Base-by-base conservation (phyloP, 1,140 invertebrate genomes). In the Drosophila jambulina region DNA sequence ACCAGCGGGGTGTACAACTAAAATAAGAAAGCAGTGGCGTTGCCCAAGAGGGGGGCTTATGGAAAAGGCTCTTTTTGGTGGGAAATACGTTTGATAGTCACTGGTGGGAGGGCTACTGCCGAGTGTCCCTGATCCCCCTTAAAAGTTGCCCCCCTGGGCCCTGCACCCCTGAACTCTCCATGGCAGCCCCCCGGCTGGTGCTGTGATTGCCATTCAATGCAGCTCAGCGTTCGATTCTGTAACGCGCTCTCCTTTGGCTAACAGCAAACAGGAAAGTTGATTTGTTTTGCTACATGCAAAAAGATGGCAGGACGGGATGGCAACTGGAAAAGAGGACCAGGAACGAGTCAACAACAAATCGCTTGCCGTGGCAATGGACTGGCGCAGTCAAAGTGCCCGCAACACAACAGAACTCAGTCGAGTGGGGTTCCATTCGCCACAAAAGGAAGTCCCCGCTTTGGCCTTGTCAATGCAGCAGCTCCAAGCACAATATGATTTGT, bases 281-380 rank as follows among this genome's bases (percentile, higher is more conserved):
- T 86, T 86, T 83, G 76, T 88, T 86, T 88, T 80, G 84, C 76
- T 72, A 77, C 75, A 86, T 86, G 75, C 75, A 86, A 86, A 80
- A 78, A 77, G 78, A 75, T 75, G 68, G 68, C 72, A 74, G 21
- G 61, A 59, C n/a, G 27, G 25, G 21, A 38, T n/a, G 40, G 21
- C 40, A 60, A 34, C 43, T n/a, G 29, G 21, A 49, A n/a, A 56
- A 56, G 36, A 54, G n/a, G 53, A 76, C 65, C 65, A 29, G 61
- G 13, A 53, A 43, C 32, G 63, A 77, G 40, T 70, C 72, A 77
- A 45, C 53, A 72, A 32, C 67, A 78, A 82, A 82, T 65, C 75
- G 65, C 69, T 87, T 74, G 62, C 80, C 61, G 59, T 61, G 80
- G 74, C 72, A 80, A 70, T 80, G 57, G 57, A 71, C 48, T 48